These are phyloP conservation scores for Orcinus orca DNA, from an alignment of 2,113 vertebrate genomes.

Conservation along the genomic window DNA sequence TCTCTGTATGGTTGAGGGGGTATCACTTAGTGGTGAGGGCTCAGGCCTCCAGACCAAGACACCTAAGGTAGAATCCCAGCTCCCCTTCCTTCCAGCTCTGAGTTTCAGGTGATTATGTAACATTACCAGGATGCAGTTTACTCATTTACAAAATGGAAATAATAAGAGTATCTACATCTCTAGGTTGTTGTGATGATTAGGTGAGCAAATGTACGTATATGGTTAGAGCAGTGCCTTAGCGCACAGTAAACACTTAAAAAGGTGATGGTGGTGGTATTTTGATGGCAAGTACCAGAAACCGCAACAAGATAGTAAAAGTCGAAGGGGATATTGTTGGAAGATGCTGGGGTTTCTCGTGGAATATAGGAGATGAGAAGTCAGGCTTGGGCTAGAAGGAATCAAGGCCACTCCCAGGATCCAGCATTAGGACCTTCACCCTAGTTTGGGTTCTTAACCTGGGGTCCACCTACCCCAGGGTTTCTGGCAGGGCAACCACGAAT, in stretches of 20 bases:
- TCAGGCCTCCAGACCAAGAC: not conserved
- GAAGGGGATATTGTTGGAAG: not conserved
- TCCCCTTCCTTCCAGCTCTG: not conserved
- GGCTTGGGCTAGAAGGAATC: not conserved
- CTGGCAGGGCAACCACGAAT: not conserved
- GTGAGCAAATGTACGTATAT: accelerated
- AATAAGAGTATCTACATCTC: not conserved
- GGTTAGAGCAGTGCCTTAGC: not conserved
- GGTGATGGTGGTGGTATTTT: not conserved
- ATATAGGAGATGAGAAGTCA: not conserved
- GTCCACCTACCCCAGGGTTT: not conserved
- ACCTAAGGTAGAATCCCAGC: not conserved
- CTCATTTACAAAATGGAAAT: not conserved
- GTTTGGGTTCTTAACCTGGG: not conserved
- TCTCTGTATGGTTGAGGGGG: accelerated
- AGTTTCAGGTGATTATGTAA: accelerated
- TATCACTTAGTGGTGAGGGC: not conserved
- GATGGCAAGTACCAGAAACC: not conserved
- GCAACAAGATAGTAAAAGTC: not conserved
- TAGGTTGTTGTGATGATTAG: not conserved
- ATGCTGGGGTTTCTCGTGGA: not conserved
- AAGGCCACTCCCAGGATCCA: not conserved
- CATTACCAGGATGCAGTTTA: not conserved
- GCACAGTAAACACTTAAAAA: not conserved
- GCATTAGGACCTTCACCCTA: not conserved